Evolutionary conservation across 2,888 invertebrate species (phyloP).

Genomic region (Parapristionchus giblindavisi): DNA sequence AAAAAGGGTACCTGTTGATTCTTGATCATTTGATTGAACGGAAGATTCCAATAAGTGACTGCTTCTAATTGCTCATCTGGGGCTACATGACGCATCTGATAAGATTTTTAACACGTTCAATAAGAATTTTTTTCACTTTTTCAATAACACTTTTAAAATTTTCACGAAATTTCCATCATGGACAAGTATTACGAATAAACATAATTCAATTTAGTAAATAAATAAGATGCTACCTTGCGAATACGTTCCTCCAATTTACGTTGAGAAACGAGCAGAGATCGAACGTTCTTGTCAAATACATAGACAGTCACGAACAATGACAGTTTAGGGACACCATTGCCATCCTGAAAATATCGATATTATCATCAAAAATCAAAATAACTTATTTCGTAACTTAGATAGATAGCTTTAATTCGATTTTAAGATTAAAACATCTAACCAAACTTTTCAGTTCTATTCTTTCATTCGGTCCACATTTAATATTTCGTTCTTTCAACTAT

Average conservation of each 20-base stretch:
- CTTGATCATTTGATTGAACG: slow-evolving; percentile 56
- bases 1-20: slow-evolving; percentile 42
- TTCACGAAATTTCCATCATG: too few species aligned
- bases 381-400: too few species aligned
- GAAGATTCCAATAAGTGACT: slow-evolving; percentile 54
- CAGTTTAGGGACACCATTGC: slow-evolving; percentile 49
- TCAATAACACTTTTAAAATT: too few species aligned
- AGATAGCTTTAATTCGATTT: too few species aligned
- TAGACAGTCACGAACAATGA: slow-evolving; percentile 59
- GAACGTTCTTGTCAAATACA: slow-evolving; percentile 63
- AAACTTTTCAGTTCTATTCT: too few species aligned
- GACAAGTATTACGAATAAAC: background rate
- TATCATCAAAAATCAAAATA: too few species aligned
- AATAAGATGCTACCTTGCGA: slow-evolving; percentile 38
- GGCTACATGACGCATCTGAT: slow-evolving; percentile 39
- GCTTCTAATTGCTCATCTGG: slow-evolving; percentile 49
- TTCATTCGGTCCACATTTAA: too few species aligned
- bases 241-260: slow-evolving; percentile 50
- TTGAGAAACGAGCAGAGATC: slow-evolving; percentile 51
- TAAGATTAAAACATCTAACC: too few species aligned
- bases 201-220: background rate
- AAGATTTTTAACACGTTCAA: too few species aligned
- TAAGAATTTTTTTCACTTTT: too few species aligned
- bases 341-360: slow-evolving; percentile 47
- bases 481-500: too few species aligned